A percentile compares a stretch with the other conserved stretches of the same genome.
Conservation (phyloP, 2,888 invertebrate genomes). For the Mythimna impura region DNA sequence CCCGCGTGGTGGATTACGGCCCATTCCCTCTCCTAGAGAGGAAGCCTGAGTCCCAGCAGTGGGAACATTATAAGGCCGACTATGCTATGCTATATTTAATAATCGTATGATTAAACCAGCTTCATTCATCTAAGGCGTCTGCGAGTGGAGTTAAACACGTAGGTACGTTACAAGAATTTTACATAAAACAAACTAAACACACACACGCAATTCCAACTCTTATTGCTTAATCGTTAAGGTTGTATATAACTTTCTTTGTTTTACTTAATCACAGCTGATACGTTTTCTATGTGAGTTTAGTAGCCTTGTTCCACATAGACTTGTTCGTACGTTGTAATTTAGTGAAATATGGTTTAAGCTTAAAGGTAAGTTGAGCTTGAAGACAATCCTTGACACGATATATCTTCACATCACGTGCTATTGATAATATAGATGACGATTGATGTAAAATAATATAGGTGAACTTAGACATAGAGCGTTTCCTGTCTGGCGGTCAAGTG, state of each 20-base stretch:
- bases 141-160: conserved; percentile 43
- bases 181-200: conserved; percentile 45
- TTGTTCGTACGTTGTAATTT: conserved; percentile 64
- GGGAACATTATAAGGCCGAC: too few species aligned
- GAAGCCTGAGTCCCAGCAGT: too few species aligned
- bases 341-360: conserved; percentile 63
- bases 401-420: conserved; percentile 46
- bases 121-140: conserved; percentile 46
- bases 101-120: conserved; percentile 9
- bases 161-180: conserved; percentile 47
- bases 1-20: too few species aligned
- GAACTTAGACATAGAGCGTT: not conserved
- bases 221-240: conserved; percentile 26
- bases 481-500: not conserved
- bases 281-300: conserved; percentile 62
- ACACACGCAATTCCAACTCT: conserved; percentile 25
- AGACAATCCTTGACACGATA: conserved; percentile 60
- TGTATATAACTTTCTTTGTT: conserved; percentile 34
- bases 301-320: conserved; percentile 74
- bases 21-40: too few species aligned
- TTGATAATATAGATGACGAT: conserved; percentile 40
- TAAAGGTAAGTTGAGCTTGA: conserved; percentile 47
- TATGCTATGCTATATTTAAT: too few species aligned
- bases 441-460: not conserved
- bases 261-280: conserved; percentile 57